A percentile compares a stretch with the other conserved stretches of the same genome.
Evolutionary conservation across 2,888 invertebrate genomes (phyloP).

Genomic region (Timandra comae): DNA sequence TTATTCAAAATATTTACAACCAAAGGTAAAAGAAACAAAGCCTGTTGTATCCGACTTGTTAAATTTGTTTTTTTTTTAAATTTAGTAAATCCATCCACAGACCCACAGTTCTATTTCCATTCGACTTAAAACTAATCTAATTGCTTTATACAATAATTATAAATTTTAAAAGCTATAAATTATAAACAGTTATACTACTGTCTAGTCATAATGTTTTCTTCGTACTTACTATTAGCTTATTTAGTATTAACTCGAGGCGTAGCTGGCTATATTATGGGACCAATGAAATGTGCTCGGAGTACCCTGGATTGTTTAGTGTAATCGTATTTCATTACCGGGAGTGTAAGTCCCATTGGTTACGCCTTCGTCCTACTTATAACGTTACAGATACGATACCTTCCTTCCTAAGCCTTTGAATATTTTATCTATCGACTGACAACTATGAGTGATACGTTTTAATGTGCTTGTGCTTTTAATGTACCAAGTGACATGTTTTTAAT

Average conservation of each 20-base stretch:
- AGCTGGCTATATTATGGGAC: slow-evolving; percentile 63
- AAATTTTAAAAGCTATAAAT: slow-evolving; percentile 5
- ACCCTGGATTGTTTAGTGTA: slow-evolving; percentile 39
- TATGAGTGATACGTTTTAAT: slow-evolving; percentile 28
- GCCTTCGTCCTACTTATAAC: slow-evolving; percentile 53
- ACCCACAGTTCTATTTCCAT: too few species aligned
- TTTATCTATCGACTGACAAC: slow-evolving; percentile 66
- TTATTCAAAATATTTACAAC: too few species aligned
- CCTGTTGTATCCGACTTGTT: too few species aligned
- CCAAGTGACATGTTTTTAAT: slow-evolving; percentile 63
- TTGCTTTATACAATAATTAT: slow-evolving; percentile 5
- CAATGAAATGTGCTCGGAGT: slow-evolving; percentile 44
- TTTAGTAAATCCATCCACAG: too few species aligned
- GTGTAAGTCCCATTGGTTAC: slow-evolving; percentile 66
- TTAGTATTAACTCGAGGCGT: slow-evolving; percentile 51
- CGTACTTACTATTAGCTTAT: slow-evolving; percentile 31
- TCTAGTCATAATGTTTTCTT: slow-evolving; percentile 9
- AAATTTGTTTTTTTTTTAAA: too few species aligned
- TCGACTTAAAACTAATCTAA: too few species aligned
- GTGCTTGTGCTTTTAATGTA: slow-evolving; percentile 76
- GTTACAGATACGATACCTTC: slow-evolving; percentile 54
- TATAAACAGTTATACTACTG: not conserved
- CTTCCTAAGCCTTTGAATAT: slow-evolving; percentile 55
- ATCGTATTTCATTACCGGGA: slow-evolving; percentile 38
- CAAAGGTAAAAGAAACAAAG: too few species aligned